Conservation (phyloP, 2,888 invertebrate genomes). For the Deilephila elpenor region DNA sequence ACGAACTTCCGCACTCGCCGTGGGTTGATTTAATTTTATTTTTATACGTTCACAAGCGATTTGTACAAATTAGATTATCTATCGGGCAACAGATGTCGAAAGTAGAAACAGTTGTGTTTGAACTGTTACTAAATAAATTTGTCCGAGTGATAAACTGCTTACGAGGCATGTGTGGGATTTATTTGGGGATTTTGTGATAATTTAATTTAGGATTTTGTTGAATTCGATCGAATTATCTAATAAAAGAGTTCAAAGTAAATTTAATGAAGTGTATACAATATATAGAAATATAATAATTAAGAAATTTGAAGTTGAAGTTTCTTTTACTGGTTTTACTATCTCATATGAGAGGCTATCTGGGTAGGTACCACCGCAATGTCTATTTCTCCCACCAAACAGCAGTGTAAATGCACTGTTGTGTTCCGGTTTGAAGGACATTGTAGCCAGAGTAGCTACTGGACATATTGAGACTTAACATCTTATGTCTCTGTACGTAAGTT, state of each 20-base stretch:
- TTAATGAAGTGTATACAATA: background rate
- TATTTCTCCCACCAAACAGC: too few relatives aligned
- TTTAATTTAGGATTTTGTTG: background rate
- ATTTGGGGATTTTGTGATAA: background rate
- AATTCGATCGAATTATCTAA: background rate
- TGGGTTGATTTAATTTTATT: constrained; percentile 57
- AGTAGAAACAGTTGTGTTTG: constrained; percentile 52
- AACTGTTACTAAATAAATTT: constrained; percentile 41
- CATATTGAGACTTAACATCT: too few relatives aligned
- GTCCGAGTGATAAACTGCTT: constrained; percentile 4
- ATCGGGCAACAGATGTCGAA: constrained; percentile 56
- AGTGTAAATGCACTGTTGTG: too few relatives aligned
- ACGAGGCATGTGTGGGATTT: constrained; percentile 17
- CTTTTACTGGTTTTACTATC: too few relatives aligned
- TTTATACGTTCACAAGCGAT: constrained; percentile 67
- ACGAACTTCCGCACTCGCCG: constrained; percentile 43
- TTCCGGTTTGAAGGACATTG: too few relatives aligned
- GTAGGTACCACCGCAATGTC: too few relatives aligned
- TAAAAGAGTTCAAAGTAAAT: background rate
- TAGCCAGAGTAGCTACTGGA: too few relatives aligned
- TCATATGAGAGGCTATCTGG: too few relatives aligned
- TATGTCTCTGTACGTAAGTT: too few relatives aligned
- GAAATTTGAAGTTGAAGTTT: too few relatives aligned
- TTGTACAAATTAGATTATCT: constrained; percentile 78
- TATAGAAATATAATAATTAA: too few relatives aligned